phyloP scores from a whole-genome alignment of 1,140 invertebrate species.

The Trichonephila inaurata region DNA sequence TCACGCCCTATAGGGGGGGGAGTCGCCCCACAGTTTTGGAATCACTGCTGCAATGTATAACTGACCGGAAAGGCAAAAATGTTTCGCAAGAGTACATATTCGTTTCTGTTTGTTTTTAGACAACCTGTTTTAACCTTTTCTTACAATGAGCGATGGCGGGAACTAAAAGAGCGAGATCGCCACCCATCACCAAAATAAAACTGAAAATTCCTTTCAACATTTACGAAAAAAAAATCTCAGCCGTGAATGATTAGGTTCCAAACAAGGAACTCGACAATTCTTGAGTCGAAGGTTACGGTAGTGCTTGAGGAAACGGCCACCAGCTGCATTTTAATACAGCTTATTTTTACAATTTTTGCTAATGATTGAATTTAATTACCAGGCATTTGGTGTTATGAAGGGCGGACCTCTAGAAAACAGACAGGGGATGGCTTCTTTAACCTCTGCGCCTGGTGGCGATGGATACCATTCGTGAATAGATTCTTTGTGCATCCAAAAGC shows the following conservation, averaged over 20 bases:
- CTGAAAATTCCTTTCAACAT: not conserved
- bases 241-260: not conserved
- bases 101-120: too few species aligned
- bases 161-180: not conserved
- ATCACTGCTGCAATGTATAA: too few species aligned
- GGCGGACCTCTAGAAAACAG: not conserved
- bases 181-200: not conserved
- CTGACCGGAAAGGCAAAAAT: too few species aligned
- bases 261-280: not conserved
- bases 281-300: not conserved
- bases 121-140: not conserved
- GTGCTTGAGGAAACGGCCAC: not conserved
- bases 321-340: not conserved
- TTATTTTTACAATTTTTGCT: not conserved
- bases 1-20: too few species aligned
- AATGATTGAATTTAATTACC: not conserved
- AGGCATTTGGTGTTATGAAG: not conserved
- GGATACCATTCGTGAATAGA: not conserved
- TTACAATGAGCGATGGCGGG: not conserved
- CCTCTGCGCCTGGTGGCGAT: not conserved
- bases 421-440: not conserved
- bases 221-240: too few species aligned
- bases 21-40: too few species aligned
- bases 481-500: not conserved
- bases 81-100: too few species aligned